Percentiles rank a stretch among this genome's conserved stretches.
phyloP scores from a whole-genome alignment of 2,888 invertebrate genomes.

The Macrophya alboannulata region DNA sequence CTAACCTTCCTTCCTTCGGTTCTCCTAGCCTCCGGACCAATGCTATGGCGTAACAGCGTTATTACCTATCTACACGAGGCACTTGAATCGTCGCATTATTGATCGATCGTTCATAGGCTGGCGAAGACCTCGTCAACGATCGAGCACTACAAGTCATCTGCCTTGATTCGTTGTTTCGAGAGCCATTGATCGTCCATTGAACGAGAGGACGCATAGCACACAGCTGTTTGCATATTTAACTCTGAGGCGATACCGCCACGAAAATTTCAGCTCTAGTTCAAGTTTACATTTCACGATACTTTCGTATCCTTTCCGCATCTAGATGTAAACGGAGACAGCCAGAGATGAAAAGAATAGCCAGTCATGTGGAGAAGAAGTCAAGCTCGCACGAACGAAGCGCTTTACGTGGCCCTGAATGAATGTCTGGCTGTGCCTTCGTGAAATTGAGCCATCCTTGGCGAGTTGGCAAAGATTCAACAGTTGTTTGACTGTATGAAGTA shows the following conservation, averaged over 20 bases:
- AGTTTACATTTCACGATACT: background rate
- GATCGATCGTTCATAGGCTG: slow-evolving; percentile 34
- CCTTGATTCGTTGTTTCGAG: slow-evolving; percentile 38
- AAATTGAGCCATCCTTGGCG: slow-evolving; percentile 34
- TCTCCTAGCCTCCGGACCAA: slow-evolving; percentile 42
- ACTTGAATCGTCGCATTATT: slow-evolving; percentile 48
- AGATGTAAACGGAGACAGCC: background rate
- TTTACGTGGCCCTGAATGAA: slow-evolving; percentile 23
- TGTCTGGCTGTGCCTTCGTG: slow-evolving; percentile 26
- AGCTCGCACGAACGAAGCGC: slow-evolving; percentile 32
- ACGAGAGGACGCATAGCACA: background rate
- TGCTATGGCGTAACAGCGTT: slow-evolving; percentile 42
- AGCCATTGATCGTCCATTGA: background rate
- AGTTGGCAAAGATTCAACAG: slow-evolving; percentile 45
- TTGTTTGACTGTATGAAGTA: slow-evolving; percentile 42
- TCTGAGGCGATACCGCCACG: background rate
- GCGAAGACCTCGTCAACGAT: slow-evolving; percentile 40
- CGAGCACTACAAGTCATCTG: slow-evolving; percentile 34
- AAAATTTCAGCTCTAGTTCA: background rate
- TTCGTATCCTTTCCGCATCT: slow-evolving; percentile 2
- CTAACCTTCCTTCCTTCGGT: slow-evolving; percentile 41
- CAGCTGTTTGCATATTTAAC: background rate
- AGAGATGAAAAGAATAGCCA: slow-evolving; percentile 19
- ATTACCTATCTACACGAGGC: slow-evolving; percentile 41
- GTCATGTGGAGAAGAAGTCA: slow-evolving; percentile 26